Percentiles rank a stretch among this genome's conserved stretches.
Evolutionary conservation across 2,797 vertebrate species (phyloP).

Genomic region (Loris lydekkerianus): DNA sequence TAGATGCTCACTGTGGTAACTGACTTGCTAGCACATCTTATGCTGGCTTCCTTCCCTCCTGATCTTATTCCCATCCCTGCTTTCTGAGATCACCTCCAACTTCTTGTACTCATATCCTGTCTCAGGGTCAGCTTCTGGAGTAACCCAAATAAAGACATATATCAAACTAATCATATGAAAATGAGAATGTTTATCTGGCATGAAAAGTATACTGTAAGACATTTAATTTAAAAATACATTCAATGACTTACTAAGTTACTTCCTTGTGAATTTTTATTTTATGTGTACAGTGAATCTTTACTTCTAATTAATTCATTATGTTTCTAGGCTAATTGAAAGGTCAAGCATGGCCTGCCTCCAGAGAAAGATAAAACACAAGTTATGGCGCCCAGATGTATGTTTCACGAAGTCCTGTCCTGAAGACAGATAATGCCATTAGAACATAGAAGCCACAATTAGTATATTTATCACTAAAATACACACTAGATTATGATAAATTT

Average conservation of each 20-base stretch:
- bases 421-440: slow-evolving; percentile 80
- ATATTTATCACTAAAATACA: slow-evolving; percentile 76
- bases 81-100: not conserved
- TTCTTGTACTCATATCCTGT: not conserved
- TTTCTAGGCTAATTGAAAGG: slow-evolving; percentile 87
- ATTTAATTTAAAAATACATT: slow-evolving; percentile 84
- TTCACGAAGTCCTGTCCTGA: slow-evolving; percentile 75
- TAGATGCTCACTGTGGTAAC: too few relatives aligned
- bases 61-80: not conserved
- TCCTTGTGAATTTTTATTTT: slow-evolving; percentile 87
- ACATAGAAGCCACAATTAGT: slow-evolving; percentile 71
- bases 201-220: slow-evolving; percentile 44
- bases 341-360: slow-evolving; percentile 87
- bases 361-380: slow-evolving; percentile 88
- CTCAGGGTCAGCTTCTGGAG: not conserved
- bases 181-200: slow-evolving; percentile 33
- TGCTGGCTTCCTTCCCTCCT: not conserved
- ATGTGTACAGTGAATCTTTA: slow-evolving; percentile 88
- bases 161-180: not conserved
- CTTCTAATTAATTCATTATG: slow-evolving; percentile 89
- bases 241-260: slow-evolving; percentile 84
- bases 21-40: not conserved
- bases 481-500: slow-evolving; percentile 74
- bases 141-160: not conserved
- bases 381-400: slow-evolving; percentile 85